Conservation (phyloP, 2,888 invertebrate genomes). For the Amiota communis region DNA sequence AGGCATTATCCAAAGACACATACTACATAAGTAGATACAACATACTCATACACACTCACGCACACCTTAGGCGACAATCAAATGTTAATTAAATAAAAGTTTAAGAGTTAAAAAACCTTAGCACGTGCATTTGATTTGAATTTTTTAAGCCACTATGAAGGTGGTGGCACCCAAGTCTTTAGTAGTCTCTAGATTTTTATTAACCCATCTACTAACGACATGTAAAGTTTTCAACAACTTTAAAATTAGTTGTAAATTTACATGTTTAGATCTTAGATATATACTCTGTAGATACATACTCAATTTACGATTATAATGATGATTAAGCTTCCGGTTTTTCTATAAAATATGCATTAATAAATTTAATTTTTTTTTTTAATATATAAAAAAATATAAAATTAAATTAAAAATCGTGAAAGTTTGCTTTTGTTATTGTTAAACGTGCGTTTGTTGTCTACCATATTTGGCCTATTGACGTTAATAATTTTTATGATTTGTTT, state of each 20-base stretch:
- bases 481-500: slow-evolving; percentile 55
- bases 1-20: neutral
- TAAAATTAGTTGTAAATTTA: slow-evolving; percentile 1
- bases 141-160: slow-evolving; percentile 62
- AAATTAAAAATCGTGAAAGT: slow-evolving; percentile 38
- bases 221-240: slow-evolving; percentile 20
- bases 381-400: slow-evolving; percentile 17
- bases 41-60: neutral
- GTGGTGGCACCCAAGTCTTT: slow-evolving; percentile 58
- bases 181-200: neutral
- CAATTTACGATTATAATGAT: neutral
- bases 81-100: slow-evolving; percentile 1
- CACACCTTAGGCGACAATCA: slow-evolving; percentile 20
- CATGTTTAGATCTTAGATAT: slow-evolving; percentile 17
- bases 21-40: neutral
- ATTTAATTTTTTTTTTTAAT: neutral
- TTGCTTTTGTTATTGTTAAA: slow-evolving; percentile 15
- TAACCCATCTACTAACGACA: slow-evolving; percentile 16
- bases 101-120: slow-evolving; percentile 52
- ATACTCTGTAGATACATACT: slow-evolving; percentile 1
- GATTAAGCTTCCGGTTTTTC: slow-evolving; percentile 34
- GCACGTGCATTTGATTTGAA: slow-evolving; percentile 59
- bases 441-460: slow-evolving; percentile 21
- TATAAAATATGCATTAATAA: slow-evolving; percentile 5
- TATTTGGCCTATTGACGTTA: slow-evolving; percentile 52